These are phyloP conservation scores for Drosophila subsilvestris DNA, from an alignment of 2,888 invertebrate genomes.

Conservation along the genomic window DNA sequence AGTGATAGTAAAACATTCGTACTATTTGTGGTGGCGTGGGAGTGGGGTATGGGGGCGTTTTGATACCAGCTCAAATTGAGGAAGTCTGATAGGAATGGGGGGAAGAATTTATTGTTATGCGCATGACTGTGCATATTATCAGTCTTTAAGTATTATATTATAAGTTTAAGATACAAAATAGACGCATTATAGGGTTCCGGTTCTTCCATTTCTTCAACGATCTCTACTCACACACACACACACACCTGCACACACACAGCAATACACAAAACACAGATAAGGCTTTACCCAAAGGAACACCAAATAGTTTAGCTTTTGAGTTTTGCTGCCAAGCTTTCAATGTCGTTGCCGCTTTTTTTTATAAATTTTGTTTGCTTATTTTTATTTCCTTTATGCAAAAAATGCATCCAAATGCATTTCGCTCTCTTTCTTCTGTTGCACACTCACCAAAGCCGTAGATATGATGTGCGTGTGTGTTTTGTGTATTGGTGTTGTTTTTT, in stretches of 20 bases:
- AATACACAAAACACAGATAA: slow-evolving; percentile 26
- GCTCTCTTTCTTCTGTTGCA: neutral
- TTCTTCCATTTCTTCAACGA: neutral
- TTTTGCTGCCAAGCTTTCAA: slow-evolving; percentile 20
- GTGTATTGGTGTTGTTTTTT: slow-evolving; percentile 9
- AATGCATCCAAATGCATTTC: neutral
- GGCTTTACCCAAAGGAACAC: neutral
- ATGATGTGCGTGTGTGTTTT: slow-evolving; percentile 18
- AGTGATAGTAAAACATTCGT: slow-evolving; percentile 3
- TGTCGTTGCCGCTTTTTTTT: slow-evolving; percentile 17
- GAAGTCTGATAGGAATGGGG: neutral
- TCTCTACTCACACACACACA: slow-evolving; percentile 6
- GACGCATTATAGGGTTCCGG: neutral
- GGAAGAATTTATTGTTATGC: too few relatives aligned
- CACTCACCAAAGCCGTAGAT: slow-evolving; percentile 14
- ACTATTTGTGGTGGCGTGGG: neutral
- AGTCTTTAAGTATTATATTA: too few relatives aligned
- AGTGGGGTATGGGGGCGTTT: slow-evolving; percentile 2
- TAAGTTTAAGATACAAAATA: neutral
- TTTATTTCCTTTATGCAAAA: neutral
- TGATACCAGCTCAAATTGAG: slow-evolving; percentile 7
- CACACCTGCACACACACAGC: slow-evolving; percentile 26
- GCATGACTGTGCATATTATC: too few relatives aligned
- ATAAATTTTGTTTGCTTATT: neutral
- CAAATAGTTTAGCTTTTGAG: neutral